Percentiles rank a stretch among this genome's conserved stretches.
phyloP scores from a whole-genome alignment of 2,797 vertebrate species.

The Staurois parvus region DNA sequence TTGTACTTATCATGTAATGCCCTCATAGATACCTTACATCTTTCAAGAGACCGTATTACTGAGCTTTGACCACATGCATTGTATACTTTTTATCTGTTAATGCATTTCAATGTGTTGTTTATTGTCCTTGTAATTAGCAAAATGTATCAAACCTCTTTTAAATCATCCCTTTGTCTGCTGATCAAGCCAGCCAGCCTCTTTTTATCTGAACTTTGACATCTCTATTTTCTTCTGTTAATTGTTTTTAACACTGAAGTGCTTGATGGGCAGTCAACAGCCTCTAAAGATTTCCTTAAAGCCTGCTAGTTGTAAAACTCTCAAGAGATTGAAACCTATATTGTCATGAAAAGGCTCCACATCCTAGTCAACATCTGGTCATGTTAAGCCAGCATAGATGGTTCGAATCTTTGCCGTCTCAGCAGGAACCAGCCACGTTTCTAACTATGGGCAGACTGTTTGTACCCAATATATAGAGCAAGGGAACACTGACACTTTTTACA shows the following conservation, averaged over 20 bases:
- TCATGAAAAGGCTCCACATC: not conserved
- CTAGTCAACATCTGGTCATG: too few species aligned
- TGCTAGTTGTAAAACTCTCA: not conserved
- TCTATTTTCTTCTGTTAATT: not conserved
- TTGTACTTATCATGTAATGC: not conserved
- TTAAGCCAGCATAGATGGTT: too few species aligned
- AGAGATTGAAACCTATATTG: not conserved
- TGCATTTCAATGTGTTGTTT: not conserved
- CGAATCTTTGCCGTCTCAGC: too few species aligned
- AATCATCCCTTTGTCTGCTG: not conserved
- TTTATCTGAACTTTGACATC: not conserved
- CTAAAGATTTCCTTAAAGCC: too few species aligned
- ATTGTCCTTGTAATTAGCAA: too few species aligned
- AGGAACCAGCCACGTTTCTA: too few species aligned
- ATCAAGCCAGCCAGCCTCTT: not conserved
- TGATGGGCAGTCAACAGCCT: not conserved
- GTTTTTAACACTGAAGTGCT: not conserved
- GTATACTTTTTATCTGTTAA: not conserved
- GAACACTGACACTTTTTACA: too few species aligned
- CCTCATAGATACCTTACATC: too few species aligned
- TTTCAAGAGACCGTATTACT: not conserved
- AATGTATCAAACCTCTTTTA: not conserved
- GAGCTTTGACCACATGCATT: not conserved
- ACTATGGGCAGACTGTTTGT: too few species aligned
- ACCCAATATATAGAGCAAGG: too few species aligned